Evolutionary conservation across 2,797 vertebrate species (phyloP).

Genomic region (Monodelphis domestica): DNA sequence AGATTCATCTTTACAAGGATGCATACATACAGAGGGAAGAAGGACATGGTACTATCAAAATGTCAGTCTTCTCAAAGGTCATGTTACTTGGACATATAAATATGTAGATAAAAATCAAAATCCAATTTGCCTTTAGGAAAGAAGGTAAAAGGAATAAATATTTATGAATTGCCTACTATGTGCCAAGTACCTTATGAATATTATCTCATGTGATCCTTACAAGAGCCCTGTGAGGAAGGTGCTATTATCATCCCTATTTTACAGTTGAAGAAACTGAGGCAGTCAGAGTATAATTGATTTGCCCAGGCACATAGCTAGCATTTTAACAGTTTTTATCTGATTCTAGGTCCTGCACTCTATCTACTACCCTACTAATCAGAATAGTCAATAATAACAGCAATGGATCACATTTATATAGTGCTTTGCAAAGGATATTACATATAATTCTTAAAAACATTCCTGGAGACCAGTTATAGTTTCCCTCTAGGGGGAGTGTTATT

Average conservation of each 20-base stretch:
- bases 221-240: neutral
- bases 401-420: neutral
- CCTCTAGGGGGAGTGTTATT: too few relatives aligned
- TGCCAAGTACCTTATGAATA: neutral
- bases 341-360: neutral
- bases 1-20: too few relatives aligned
- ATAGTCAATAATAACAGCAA: neutral
- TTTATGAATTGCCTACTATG: neutral
- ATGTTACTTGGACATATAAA: too few relatives aligned
- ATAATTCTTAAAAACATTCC: neutral
- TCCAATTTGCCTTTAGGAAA: too few relatives aligned
- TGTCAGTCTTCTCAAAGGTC: too few relatives aligned
- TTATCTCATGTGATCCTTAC: neutral
- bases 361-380: neutral
- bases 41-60: too few relatives aligned
- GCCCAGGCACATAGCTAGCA: neutral
- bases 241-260: neutral
- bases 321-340: neutral
- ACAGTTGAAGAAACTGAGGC: neutral
- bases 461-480: too few relatives aligned
- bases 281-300: neutral
- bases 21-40: too few relatives aligned
- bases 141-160: neutral
- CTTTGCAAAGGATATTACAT: neutral
- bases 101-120: too few relatives aligned